These are phyloP conservation scores for Bombylius major DNA, from an alignment of 2,888 invertebrate genomes.

Conservation along the genomic window DNA sequence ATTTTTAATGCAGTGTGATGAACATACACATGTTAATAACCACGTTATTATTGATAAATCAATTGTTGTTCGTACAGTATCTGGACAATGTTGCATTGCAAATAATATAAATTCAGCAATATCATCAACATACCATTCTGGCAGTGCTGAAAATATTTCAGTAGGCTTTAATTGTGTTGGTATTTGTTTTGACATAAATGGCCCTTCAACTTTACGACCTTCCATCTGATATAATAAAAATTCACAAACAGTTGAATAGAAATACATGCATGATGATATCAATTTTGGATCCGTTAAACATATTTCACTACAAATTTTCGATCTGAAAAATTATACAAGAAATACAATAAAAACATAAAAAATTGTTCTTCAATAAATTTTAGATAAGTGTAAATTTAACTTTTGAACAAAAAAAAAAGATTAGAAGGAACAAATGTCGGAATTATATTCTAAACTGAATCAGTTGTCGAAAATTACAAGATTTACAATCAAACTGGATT, in stretches of 20 bases:
- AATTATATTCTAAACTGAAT: no score
- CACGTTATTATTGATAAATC: slow-evolving; percentile 77
- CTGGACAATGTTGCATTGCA: slow-evolving; percentile 70
- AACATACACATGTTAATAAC: slow-evolving; percentile 80
- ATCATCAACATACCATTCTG: slow-evolving; percentile 97
- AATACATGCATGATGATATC: slow-evolving; percentile 68
- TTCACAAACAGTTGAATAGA: slow-evolving; percentile 77
- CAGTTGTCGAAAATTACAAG: no score
- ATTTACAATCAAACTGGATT: no score
- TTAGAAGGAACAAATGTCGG: not conserved
- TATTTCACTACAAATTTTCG: slow-evolving; percentile 85
- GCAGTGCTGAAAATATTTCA: slow-evolving; percentile 73
- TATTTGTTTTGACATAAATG: slow-evolving; percentile 41
- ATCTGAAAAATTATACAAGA: slow-evolving; percentile 38
- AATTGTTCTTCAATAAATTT: not conserved
- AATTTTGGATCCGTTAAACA: slow-evolving; percentile 75
- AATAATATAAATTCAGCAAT: slow-evolving; percentile 92
- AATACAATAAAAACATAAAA: not conserved
- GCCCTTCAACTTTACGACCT: slow-evolving; percentile 38
- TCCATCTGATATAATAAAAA: slow-evolving; percentile 57
- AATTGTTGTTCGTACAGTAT: slow-evolving; percentile 59
- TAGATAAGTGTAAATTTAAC: not conserved
- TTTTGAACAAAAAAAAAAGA: not conserved
- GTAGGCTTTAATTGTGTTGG: slow-evolving; percentile 48
- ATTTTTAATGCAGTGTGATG: slow-evolving; percentile 83